Percentiles rank a stretch among this genome's conserved stretches.
phyloP scores from a whole-genome alignment of 2,113 vertebrate genomes.

The Carettochelys insculpta region DNA sequence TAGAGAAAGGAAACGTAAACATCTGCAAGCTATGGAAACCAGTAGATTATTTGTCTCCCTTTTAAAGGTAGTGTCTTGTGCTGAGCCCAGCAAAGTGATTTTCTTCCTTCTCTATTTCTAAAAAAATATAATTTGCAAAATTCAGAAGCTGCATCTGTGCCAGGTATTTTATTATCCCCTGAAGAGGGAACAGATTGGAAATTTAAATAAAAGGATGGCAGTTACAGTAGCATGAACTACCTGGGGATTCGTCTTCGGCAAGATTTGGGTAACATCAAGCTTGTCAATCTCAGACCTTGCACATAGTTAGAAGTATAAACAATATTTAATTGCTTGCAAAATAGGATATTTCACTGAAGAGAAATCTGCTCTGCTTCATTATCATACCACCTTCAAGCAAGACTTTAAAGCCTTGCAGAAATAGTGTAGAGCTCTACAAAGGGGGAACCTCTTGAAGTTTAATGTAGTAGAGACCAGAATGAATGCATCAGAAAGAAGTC shows the following conservation, averaged over 20 bases:
- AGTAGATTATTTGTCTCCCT: not conserved
- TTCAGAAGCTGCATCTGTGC: conserved; percentile 61
- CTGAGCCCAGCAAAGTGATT: conserved; percentile 32
- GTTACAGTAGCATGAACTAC: conserved; percentile 69
- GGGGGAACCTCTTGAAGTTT: conserved; percentile 37
- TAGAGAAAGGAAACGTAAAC: conserved; percentile 30
- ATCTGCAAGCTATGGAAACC: not conserved
- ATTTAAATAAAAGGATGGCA: conserved; percentile 78
- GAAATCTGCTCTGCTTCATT: conserved; percentile 53
- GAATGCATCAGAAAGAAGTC: not conserved
- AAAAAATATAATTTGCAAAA: conserved; percentile 67
- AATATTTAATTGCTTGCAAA: conserved; percentile 75
- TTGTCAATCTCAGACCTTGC: conserved; percentile 66
- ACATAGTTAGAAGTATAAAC: conserved; percentile 69
- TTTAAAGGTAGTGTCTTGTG: not conserved
- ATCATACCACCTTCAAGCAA: conserved; percentile 5
- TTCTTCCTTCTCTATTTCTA: conserved; percentile 58
- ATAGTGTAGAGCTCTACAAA: not conserved
- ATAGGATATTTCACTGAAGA: conserved; percentile 53
- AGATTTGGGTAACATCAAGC: conserved; percentile 72
- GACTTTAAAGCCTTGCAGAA: conserved; percentile 9
- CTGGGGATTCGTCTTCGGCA: conserved; percentile 56
- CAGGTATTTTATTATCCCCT: conserved; percentile 73
- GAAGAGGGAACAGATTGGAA: conserved; percentile 80
- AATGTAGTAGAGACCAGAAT: not conserved